Evolutionary conservation across 2,797 vertebrate species (phyloP), one percentile per base, ranked within the genome.

Genomic region (Pipistrellus pygmaeus): DNA sequence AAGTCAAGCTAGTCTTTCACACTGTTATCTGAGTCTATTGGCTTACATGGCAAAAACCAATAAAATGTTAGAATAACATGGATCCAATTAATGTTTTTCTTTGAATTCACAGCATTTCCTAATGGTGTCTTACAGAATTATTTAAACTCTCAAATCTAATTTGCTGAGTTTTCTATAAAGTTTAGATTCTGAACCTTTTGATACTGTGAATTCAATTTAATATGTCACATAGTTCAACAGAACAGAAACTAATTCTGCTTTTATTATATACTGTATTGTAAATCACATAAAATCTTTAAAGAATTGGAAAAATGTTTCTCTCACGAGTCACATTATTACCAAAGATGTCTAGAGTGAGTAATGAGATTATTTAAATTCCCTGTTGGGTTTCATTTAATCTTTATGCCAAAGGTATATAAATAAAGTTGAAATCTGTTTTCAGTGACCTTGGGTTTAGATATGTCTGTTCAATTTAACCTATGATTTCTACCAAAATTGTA

Each of bases 221-320:
- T 51, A 88, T 64, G 2, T 51, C 25, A 71, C 14, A 62, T 68
- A 73, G 21, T 94, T 91, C 20, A 83, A 83, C 7, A 83, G 20
- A 95, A 93, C 14, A 77, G 6, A 85, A 96, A 96, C 20, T 84
- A 55, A 77, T 64, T 85, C 68, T 87, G 2, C 4, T 76, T 93
- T 46, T 84, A 89, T 64, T 91, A 38, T 62, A 38, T 57, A n/a
- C 20, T 84, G 6, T 27, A 68, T 35, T 66, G 2, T 84, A 64
- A 96, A 85, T 53, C n/a, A 93, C n/a, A 25, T 44, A 80, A 85
- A 73, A 18, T 46, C 12, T 92, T 91, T 80, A 76, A 46, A 90
- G 85, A 92, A 71, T 27, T 80, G 10, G 13, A 57, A 93, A 81
- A 76, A 46, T 69, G 11, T 51, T 93, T 95, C 27, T 68, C 75